Evolutionary conservation across 2,888 invertebrate species (phyloP).

Genomic region (Cenopis cana): DNA sequence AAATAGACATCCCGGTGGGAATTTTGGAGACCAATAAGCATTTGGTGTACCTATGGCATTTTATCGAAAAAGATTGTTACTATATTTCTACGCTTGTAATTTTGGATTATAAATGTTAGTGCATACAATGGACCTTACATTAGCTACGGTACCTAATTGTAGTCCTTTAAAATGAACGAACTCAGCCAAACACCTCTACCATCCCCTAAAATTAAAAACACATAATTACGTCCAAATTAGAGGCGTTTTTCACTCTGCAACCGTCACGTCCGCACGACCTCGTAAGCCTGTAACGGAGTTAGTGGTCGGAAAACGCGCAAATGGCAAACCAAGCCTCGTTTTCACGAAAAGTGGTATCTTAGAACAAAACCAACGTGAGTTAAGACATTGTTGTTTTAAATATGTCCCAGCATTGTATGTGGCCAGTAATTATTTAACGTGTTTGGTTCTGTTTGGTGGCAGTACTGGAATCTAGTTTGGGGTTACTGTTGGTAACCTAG

Average conservation of each 20-base stretch:
- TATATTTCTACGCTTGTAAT: no score
- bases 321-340: conserved; percentile 17
- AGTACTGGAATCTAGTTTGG: conserved; percentile 34
- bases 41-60: no score
- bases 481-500: conserved; percentile 30
- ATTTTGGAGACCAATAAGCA: no score
- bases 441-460: conserved; percentile 35
- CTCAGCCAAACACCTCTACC: no score
- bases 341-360: neutral
- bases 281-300: conserved; percentile 33
- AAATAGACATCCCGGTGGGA: no score
- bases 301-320: conserved; percentile 37
- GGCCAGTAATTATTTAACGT: conserved; percentile 41
- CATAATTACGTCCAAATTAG: conserved; percentile 15
- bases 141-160: neutral
- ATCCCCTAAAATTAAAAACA: neutral
- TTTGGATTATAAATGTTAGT: no score
- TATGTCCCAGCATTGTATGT: conserved; percentile 23
- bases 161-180: neutral
- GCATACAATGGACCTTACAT: neutral
- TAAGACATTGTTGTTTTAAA: neutral
- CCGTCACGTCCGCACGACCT: conserved; percentile 31
- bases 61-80: no score
- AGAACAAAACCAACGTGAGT: neutral
- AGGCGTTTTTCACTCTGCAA: conserved; percentile 28